These are phyloP conservation scores for Amorpha juglandis DNA, from an alignment of 2,888 invertebrate species.

Conservation along the genomic window DNA sequence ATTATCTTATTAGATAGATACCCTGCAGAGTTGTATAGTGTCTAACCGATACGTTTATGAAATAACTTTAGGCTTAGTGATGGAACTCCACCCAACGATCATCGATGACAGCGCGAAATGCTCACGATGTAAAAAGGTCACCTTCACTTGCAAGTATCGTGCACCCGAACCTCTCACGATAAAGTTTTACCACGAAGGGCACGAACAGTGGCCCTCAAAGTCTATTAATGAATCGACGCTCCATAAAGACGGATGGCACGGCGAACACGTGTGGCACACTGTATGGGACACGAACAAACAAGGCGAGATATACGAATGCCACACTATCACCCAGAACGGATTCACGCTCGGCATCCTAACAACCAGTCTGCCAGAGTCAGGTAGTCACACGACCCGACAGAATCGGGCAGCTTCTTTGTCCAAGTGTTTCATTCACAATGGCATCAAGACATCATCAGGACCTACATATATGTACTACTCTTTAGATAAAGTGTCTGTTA, in stretches of 20 bases:
- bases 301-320: slow-evolving; percentile 67
- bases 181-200: slow-evolving; percentile 64
- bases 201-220: slow-evolving; percentile 54
- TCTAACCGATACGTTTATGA: slow-evolving; percentile 23
- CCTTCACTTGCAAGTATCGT: slow-evolving; percentile 70
- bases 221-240: slow-evolving; percentile 57
- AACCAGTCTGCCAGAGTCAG: slow-evolving; percentile 59
- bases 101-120: slow-evolving; percentile 47
- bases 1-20: too few species aligned
- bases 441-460: slow-evolving; percentile 10
- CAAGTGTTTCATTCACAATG: slow-evolving; percentile 19
- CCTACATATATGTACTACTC: neutral
- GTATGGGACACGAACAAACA: slow-evolving; percentile 61
- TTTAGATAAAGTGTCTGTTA: slow-evolving; percentile 19
- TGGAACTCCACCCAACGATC: slow-evolving; percentile 75
- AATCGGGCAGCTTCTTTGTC: slow-evolving; percentile 36
- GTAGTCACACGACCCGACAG: slow-evolving; percentile 40
- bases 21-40: neutral
- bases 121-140: slow-evolving; percentile 52
- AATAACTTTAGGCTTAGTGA: slow-evolving; percentile 63
- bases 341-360: slow-evolving; percentile 68
- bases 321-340: slow-evolving; percentile 64
- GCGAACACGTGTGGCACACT: slow-evolving; percentile 59
- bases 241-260: slow-evolving; percentile 66
- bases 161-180: slow-evolving; percentile 72